phyloP scores from a whole-genome alignment of 2,797 vertebrate species.

The Protonibea diacanthus region DNA sequence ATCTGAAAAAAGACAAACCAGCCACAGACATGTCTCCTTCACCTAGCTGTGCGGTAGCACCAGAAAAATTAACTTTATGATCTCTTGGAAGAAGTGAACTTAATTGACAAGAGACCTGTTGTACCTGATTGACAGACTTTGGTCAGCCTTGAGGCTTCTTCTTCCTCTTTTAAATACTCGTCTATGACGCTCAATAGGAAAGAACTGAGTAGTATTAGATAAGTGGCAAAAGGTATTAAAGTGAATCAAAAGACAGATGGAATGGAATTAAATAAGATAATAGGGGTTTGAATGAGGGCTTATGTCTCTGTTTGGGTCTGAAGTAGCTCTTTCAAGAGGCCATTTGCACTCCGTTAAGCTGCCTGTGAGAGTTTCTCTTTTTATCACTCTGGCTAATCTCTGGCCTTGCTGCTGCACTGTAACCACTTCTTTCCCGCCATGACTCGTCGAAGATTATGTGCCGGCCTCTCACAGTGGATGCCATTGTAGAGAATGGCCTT shows the following conservation, averaged over 20 bases:
- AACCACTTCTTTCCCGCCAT: conserved; percentile 34
- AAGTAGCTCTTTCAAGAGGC: conserved; percentile 57
- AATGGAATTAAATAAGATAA: conserved; percentile 44
- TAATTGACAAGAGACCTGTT: background rate
- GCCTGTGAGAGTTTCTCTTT: conserved; percentile 54
- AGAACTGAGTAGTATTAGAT: conserved; percentile 24
- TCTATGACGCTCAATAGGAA: conserved; percentile 4
- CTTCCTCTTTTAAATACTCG: conserved; percentile 1
- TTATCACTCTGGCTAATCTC: conserved; percentile 57
- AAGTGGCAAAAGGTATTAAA: conserved; percentile 24
- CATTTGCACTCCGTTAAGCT: conserved; percentile 47
- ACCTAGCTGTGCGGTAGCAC: background rate
- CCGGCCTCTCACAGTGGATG: conserved; percentile 24
- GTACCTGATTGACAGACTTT: conserved; percentile 10
- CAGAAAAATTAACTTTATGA: conserved; percentile 1
- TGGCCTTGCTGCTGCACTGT: conserved; percentile 34
- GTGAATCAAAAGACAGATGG: conserved; percentile 30
- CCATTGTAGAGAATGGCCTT: conserved; percentile 25
- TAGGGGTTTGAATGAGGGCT: conserved; percentile 49
- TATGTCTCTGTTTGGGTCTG: conserved; percentile 47
- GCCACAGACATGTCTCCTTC: conserved; percentile 4
- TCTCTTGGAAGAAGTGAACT: conserved; percentile 8
- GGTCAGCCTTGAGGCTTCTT: conserved; percentile 8
- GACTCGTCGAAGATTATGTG: conserved; percentile 37
- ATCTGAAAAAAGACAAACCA: background rate